These are phyloP conservation scores for Synaphobranchus kaupii DNA, from an alignment of 2,797 vertebrate genomes.

Conservation along the genomic window DNA sequence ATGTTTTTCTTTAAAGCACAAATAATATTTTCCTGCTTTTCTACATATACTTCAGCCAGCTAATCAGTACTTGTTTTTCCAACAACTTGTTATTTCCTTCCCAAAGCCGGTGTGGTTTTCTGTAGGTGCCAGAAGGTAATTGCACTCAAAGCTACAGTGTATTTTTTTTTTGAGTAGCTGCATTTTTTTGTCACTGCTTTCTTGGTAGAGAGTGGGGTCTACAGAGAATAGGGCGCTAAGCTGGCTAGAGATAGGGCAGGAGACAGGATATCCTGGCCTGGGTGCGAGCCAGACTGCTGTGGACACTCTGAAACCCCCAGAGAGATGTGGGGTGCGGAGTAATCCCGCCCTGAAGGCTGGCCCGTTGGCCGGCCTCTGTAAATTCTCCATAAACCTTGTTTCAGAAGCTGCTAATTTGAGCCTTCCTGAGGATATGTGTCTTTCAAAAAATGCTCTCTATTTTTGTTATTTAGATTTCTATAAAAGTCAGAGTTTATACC, in stretches of 20 bases:
- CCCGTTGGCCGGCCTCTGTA: constrained; percentile 3
- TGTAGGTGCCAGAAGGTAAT: background rate
- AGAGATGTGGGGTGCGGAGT: background rate
- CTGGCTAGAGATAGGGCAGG: constrained; percentile 39
- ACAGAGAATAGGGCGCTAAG: constrained; percentile 33
- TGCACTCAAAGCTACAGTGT: constrained; percentile 22
- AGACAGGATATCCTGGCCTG: constrained; percentile 53
- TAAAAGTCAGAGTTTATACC: constrained; percentile 17
- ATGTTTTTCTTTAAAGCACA: background rate
- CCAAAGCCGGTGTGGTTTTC: background rate
- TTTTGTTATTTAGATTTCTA: constrained; percentile 30
- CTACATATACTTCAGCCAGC: background rate
- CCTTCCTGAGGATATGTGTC: constrained; percentile 46
- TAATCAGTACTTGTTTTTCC: background rate
- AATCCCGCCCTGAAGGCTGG: background rate
- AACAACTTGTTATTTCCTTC: constrained; percentile 13
- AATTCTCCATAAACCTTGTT: background rate
- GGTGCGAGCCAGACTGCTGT: constrained; percentile 35
- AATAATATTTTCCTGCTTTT: background rate
- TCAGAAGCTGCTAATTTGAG: constrained; percentile 38
- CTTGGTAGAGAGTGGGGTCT: constrained; percentile 33
- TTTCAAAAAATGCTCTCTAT: constrained; percentile 28
- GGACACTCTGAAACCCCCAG: background rate
- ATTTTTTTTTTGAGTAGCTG: constrained; percentile 15
- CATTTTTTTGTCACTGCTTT: constrained; percentile 24